Evolutionary conservation across 2,888 invertebrate genomes (phyloP).

Genomic region (Shargacucullia verbasci): DNA sequence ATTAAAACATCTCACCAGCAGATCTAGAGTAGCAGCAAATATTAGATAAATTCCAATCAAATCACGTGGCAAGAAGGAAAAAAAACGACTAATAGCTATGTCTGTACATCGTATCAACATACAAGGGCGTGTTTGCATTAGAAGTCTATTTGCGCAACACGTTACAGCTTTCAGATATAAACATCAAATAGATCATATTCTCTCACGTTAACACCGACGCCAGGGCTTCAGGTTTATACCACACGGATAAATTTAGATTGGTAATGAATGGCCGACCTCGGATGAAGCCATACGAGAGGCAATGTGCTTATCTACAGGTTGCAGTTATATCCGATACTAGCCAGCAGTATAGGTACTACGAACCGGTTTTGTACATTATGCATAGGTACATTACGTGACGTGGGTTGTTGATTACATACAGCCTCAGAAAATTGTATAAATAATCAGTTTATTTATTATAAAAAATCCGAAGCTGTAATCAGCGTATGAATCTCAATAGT

Average conservation of each 20-base stretch:
- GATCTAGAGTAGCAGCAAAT: conserved; percentile 3
- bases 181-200: conserved; percentile 58
- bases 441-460: no score
- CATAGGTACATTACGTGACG: conserved; percentile 5
- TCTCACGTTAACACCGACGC: conserved; percentile 38
- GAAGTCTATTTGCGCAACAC: conserved; percentile 52
- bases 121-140: conserved; percentile 23
- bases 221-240: conserved; percentile 63
- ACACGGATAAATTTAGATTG: conserved; percentile 71
- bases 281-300: conserved; percentile 72
- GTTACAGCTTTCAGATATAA: conserved; percentile 54
- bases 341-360: conserved; percentile 37
- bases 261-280: conserved; percentile 67
- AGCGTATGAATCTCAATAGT: not conserved
- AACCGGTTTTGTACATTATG: conserved; percentile 25
- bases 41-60: conserved; percentile 16
- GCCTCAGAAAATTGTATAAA: conserved; percentile 5
- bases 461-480: no score
- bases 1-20: no score
- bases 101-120: conserved; percentile 30
- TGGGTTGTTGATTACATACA: conserved; percentile 15
- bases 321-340: conserved; percentile 65
- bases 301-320: conserved; percentile 64
- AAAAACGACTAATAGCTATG: conserved; percentile 27
- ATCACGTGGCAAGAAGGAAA: conserved; percentile 5